Conservation (phyloP, 2,797 vertebrate species). For the Nannoperca australis region DNA sequence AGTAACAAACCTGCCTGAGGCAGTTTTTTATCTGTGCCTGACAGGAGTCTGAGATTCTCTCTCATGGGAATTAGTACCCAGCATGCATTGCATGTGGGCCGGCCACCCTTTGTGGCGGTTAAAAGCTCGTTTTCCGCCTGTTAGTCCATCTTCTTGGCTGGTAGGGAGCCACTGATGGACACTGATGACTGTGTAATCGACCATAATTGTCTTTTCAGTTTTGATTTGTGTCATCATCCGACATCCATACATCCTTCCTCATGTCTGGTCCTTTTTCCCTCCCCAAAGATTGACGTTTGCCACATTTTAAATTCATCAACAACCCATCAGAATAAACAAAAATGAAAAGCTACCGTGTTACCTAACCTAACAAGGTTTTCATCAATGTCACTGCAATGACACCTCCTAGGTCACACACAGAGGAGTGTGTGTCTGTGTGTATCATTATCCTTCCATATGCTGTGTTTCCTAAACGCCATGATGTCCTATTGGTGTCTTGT, state of each 20-base stretch:
- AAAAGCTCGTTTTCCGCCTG: constrained; percentile 99
- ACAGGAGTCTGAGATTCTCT: constrained; percentile 80
- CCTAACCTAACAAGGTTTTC: constrained; percentile 68
- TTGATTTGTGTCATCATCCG: constrained; percentile 97
- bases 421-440: constrained; percentile 18
- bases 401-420: constrained; percentile 48
- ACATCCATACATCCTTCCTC: constrained; percentile 72
- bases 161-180: constrained; percentile 91
- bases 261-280: constrained; percentile 51
- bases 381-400: constrained; percentile 70
- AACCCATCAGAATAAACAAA: constrained; percentile 72
- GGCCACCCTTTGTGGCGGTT: constrained; percentile 92
- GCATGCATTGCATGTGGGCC: constrained; percentile 79
- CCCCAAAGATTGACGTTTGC: constrained; percentile 70
- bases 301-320: constrained; percentile 78
- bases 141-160: constrained; percentile 93
- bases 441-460: constrained; percentile 58
- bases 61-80: constrained; percentile 82
- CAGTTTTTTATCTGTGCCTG: constrained; percentile 78
- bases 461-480: constrained; percentile 24
- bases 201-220: constrained; percentile 99
- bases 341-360: constrained; percentile 77
- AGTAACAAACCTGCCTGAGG: constrained; percentile 68
- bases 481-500: constrained; percentile 19
- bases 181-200: constrained; percentile 99